phyloP scores from a whole-genome alignment of 2,888 invertebrate species.

The Rhagonycha fulva region DNA sequence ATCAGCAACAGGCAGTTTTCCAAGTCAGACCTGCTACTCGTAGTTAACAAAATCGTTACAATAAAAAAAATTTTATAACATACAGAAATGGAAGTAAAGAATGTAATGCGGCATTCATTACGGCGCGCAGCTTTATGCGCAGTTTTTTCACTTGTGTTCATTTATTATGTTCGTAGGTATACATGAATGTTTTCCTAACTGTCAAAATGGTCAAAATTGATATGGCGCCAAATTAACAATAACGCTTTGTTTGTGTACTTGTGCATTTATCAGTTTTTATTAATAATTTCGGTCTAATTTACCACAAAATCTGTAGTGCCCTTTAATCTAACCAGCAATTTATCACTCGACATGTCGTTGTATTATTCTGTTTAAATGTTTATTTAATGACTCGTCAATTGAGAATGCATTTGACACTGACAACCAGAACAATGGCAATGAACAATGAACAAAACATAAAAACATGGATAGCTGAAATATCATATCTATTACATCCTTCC shows the following conservation, averaged over 20 bases:
- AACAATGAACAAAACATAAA: too few relatives aligned
- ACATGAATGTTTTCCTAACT: not conserved
- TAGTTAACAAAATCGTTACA: too few relatives aligned
- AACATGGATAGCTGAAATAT: too few relatives aligned
- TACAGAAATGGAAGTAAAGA: too few relatives aligned
- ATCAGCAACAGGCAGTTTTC: constrained; percentile 97
- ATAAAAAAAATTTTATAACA: too few relatives aligned
- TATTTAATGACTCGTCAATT: too few relatives aligned
- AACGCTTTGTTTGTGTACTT: not conserved
- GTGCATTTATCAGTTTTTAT: not conserved
- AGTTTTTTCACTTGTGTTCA: not conserved
- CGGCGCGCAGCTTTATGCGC: too few relatives aligned
- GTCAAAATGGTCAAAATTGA: not conserved
- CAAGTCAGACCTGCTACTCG: constrained; percentile 89
- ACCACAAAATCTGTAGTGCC: not conserved
- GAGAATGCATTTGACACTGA: too few relatives aligned
- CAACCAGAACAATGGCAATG: too few relatives aligned
- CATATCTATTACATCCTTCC: too few relatives aligned
- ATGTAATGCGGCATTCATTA: too few relatives aligned
- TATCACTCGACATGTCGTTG: not conserved
- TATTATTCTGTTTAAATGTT: too few relatives aligned
- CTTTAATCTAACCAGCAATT: not conserved
- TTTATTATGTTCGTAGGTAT: not conserved
- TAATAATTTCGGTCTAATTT: not conserved
- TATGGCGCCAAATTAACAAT: not conserved